Percentiles rank a stretch among this genome's conserved stretches.
phyloP scores from a whole-genome alignment of 1,140 invertebrate genomes.

The Drosophila neocordata region DNA sequence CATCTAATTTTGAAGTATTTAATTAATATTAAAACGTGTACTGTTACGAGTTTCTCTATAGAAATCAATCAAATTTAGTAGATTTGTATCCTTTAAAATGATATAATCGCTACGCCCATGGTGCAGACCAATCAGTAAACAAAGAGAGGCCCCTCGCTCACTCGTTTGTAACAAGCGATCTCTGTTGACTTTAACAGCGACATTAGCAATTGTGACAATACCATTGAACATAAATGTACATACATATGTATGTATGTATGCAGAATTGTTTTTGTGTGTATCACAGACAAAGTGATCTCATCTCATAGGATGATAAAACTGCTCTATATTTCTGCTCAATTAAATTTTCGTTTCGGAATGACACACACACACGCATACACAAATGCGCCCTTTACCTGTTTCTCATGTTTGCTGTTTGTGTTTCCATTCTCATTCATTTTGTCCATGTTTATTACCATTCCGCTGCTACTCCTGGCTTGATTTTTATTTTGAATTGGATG shows the following conservation, averaged over 20 bases:
- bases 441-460: conserved; percentile 16
- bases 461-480: conserved; percentile 13
- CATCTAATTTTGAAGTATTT: no score
- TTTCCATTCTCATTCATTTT: conserved; percentile 41
- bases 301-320: conserved; percentile 19
- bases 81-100: not conserved
- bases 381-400: conserved; percentile 25
- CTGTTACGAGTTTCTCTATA: no score
- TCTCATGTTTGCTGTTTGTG: conserved; percentile 37
- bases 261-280: conserved; percentile 6
- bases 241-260: not conserved
- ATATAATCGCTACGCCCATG: conserved; percentile 7
- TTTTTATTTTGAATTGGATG: conserved; percentile 19
- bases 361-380: not conserved
- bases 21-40: no score
- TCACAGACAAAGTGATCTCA: conserved; percentile 24
- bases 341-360: not conserved
- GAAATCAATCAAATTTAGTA: no score
- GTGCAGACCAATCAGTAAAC: not conserved
- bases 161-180: not conserved
- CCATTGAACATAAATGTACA: not conserved
- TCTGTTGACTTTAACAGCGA: conserved; percentile 4
- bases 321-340: conserved; percentile 19
- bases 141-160: not conserved
- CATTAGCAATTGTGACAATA: conserved; percentile 15